Percentiles rank a stretch among this genome's conserved stretches.
Conservation (phyloP, 1,140 invertebrate species). For the Halictus rubicundus region DNA sequence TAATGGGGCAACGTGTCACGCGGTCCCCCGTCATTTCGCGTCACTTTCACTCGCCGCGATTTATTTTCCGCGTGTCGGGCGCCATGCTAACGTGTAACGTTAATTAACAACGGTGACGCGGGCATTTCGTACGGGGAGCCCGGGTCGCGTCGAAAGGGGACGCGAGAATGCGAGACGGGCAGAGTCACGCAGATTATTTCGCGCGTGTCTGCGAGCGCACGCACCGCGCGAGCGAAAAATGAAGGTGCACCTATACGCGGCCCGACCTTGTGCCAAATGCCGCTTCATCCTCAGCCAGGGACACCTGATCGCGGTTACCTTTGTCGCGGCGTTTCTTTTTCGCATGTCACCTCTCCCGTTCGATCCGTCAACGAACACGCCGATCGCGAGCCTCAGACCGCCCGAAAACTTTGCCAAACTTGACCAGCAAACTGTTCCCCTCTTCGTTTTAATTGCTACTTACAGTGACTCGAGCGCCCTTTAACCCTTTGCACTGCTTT, state of each 20-base stretch:
- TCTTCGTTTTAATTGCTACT: too few relatives aligned
- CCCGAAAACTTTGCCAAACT: neutral
- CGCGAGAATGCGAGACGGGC: conserved; percentile 34
- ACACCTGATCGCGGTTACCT: conserved; percentile 46
- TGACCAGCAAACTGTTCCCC: too few relatives aligned
- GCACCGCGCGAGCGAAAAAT: conserved; percentile 49
- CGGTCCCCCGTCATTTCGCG: conserved; percentile 30
- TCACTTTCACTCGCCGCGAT: conserved; percentile 64
- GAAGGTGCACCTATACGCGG: conserved; percentile 50
- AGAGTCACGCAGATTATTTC: conserved; percentile 40
- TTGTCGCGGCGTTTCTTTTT: conserved; percentile 39
- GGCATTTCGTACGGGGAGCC: neutral
- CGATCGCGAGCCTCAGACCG: neutral
- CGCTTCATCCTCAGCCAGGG: conserved; percentile 69
- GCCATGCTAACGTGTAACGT: conserved; percentile 12
- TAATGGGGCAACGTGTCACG: conserved; percentile 31
- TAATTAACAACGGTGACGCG: conserved; percentile 50
- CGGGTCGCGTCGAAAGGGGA: conserved; percentile 38
- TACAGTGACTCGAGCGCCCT: too few relatives aligned
- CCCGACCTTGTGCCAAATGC: conserved; percentile 73
- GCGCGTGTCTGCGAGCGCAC: neutral
- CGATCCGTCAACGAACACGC: neutral
- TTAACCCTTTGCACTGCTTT: too few relatives aligned
- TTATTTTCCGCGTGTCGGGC: conserved; percentile 56
- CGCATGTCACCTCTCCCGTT: neutral